A percentile compares a stretch with the other conserved stretches of the same genome.
Evolutionary conservation across 1,140 invertebrate genomes (phyloP).

Genomic region (Leptinotarsa texana): DNA sequence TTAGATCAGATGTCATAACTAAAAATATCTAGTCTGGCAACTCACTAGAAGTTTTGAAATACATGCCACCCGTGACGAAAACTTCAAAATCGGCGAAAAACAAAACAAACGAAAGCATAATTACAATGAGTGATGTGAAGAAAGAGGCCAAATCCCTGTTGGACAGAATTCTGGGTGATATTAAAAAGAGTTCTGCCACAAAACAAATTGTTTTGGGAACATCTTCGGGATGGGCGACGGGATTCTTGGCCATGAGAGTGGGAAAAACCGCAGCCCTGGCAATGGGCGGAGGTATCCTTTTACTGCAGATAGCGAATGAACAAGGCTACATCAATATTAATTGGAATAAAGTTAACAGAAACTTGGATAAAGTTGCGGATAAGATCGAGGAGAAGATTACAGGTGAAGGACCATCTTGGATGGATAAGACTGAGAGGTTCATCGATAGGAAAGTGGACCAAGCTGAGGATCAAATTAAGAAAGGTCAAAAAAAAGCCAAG

Average conservation of each 20-base stretch:
- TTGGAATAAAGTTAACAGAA: constrained; percentile 83
- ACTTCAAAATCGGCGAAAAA: constrained; percentile 9
- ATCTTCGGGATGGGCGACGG: constrained; percentile 87
- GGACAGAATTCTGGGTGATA: constrained; percentile 74
- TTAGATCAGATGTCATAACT: too few relatives aligned
- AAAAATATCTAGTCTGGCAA: too few relatives aligned
- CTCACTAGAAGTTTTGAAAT: not conserved
- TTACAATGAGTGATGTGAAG: constrained; percentile 37
- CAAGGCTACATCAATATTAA: constrained; percentile 91
- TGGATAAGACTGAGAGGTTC: constrained; percentile 66
- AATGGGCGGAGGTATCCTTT: constrained; percentile 84
- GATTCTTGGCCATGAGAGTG: constrained; percentile 88
- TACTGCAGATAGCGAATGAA: constrained; percentile 87
- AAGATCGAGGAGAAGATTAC: constrained; percentile 79
- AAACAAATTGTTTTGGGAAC: constrained; percentile 87
- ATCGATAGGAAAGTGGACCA: constrained; percentile 32
- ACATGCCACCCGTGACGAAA: not conserved
- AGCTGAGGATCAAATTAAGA: constrained; percentile 25
- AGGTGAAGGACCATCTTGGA: constrained; percentile 69
- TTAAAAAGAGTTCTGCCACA: constrained; percentile 80
- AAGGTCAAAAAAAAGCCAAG: constrained; percentile 29
- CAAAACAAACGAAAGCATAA: constrained; percentile 17
- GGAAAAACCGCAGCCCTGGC: constrained; percentile 88
- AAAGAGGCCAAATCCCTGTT: constrained; percentile 55
- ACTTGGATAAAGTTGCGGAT: constrained; percentile 79